Percentiles rank a stretch among this genome's conserved stretches.
phyloP scores from a whole-genome alignment of 2,797 vertebrate genomes.

The Astyanax mexicanus region DNA sequence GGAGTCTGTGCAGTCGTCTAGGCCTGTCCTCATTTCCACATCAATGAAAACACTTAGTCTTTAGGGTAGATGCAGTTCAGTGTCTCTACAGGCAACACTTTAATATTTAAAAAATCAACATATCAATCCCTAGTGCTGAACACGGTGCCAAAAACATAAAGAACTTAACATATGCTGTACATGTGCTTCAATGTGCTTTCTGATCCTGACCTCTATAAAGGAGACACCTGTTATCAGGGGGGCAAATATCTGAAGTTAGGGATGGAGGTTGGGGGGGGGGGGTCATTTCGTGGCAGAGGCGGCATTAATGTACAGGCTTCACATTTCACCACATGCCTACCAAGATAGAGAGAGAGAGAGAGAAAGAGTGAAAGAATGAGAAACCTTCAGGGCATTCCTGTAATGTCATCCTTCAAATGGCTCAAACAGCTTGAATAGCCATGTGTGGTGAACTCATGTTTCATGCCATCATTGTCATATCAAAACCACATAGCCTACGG shows the following conservation, averaged over 20 bases:
- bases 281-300: constrained; percentile 15
- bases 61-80: not conserved
- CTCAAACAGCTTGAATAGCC: not conserved
- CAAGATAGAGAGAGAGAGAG: too few species aligned
- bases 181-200: not conserved
- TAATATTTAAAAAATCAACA: not conserved
- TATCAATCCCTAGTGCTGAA: too few species aligned
- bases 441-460: not conserved
- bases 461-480: not conserved
- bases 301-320: constrained; percentile 14
- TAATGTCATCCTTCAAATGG: constrained; percentile 22
- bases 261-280: too few species aligned
- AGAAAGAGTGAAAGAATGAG: not conserved
- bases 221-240: not conserved
- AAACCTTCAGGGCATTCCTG: not conserved
- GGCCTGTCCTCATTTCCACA: not conserved
- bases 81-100: not conserved
- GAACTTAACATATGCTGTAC: not conserved
- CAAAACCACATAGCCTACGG: not conserved
- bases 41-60: not conserved
- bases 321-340: constrained; percentile 38
- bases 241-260: constrained; percentile 6
- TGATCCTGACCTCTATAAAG: constrained; percentile 15
- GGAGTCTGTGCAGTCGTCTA: too few species aligned
- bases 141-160: not conserved